Percentiles rank a stretch among this genome's conserved stretches.
These are phyloP conservation scores for Cheilosia soror DNA, from an alignment of 2,888 invertebrate species.

Conservation along the genomic window DNA sequence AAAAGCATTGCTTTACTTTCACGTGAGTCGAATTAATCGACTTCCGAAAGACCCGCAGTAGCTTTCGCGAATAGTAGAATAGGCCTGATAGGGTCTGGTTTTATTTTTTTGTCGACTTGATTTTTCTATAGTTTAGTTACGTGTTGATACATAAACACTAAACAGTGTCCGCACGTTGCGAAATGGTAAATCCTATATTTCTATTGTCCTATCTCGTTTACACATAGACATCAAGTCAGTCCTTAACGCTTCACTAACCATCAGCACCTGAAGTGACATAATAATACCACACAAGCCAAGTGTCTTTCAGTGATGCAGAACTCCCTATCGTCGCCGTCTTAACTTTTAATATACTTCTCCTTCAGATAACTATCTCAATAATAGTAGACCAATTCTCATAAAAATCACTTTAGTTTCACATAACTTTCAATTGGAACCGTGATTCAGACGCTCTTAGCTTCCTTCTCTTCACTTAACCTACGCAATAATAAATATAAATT, in stretches of 20 bases:
- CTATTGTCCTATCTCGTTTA: slow-evolving; percentile 7
- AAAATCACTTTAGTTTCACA: slow-evolving; percentile 48
- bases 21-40: no score
- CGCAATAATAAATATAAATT: slow-evolving; percentile 44
- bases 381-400: slow-evolving; percentile 41
- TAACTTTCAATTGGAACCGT: slow-evolving; percentile 40
- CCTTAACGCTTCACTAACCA: slow-evolving; percentile 27
- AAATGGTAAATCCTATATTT: background rate
- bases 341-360: slow-evolving; percentile 2
- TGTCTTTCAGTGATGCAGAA: slow-evolving; percentile 36
- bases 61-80: no score
- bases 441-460: slow-evolving; percentile 22
- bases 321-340: slow-evolving; percentile 16
- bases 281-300: slow-evolving; percentile 25
- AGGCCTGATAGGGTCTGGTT: no score
- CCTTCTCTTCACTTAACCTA: slow-evolving; percentile 39
- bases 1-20: no score
- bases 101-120: no score
- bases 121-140: no score
- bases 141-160: no score
- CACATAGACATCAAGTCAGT: background rate
- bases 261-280: slow-evolving; percentile 36
- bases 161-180: no score
- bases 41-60: no score
- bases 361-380: slow-evolving; percentile 34